phyloP scores from a whole-genome alignment of 2,888 invertebrate species.

The Zaprionus lineosus region DNA sequence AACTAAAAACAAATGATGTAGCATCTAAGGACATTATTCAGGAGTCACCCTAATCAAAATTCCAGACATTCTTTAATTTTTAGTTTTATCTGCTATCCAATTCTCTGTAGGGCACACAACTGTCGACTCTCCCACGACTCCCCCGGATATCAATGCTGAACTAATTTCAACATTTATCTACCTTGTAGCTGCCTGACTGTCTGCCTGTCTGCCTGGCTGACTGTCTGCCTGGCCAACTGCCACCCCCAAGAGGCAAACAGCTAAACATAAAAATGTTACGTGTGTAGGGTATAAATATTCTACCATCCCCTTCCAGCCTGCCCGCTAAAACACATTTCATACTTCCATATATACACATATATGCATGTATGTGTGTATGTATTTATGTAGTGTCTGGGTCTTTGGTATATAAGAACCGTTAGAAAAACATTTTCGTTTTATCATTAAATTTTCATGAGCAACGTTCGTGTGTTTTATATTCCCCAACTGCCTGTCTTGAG shows the following conservation, averaged over 20 bases:
- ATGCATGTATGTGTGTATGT: too few species aligned
- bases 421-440: slow-evolving; percentile 76
- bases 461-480: slow-evolving; percentile 48
- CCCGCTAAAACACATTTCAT: background rate
- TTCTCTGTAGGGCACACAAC: slow-evolving; percentile 14
- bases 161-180: slow-evolving; percentile 71
- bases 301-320: background rate
- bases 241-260: slow-evolving; percentile 47
- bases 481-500: slow-evolving; percentile 28
- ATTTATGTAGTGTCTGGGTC: slow-evolving; percentile 9
- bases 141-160: slow-evolving; percentile 64
- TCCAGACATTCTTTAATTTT: background rate
- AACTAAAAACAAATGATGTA: too few species aligned
- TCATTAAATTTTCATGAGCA: slow-evolving; percentile 82
- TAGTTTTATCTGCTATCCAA: background rate
- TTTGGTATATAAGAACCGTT: slow-evolving; percentile 53
- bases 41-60: background rate
- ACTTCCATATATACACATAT: too few species aligned
- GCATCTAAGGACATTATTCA: background rate
- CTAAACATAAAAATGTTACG: slow-evolving; percentile 57
- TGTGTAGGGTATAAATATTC: slow-evolving; percentile 59
- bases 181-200: slow-evolving; percentile 60
- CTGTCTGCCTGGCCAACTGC: too few species aligned
- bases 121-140: slow-evolving; percentile 29
- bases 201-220: too few species aligned